Evolutionary conservation across 2,113 vertebrate species (phyloP).

Genomic region (Suncus etruscus): DNA sequence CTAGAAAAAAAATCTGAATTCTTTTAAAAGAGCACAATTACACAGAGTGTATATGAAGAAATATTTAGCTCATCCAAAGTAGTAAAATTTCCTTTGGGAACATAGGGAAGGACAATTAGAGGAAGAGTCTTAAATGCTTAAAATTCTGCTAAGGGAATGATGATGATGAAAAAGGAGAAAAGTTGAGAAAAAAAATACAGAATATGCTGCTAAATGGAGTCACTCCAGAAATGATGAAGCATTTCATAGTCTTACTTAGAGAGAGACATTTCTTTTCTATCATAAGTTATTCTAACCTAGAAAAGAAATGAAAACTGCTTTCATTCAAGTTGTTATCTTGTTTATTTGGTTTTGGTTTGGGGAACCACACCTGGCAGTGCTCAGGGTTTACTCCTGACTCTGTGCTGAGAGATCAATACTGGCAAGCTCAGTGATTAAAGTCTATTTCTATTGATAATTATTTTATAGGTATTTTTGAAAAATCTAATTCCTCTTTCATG

Average conservation of each 20-base stretch:
- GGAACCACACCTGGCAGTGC: no score
- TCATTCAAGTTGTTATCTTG: neutral
- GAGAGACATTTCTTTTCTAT: constrained; percentile 10
- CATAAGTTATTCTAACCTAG: neutral
- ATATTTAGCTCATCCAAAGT: neutral
- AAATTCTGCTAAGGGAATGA: neutral
- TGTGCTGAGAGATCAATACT: no score
- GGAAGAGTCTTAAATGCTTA: no score
- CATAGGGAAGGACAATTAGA: neutral
- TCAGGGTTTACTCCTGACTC: no score
- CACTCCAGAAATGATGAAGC: neutral
- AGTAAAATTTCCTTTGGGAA: neutral
- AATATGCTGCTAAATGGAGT: no score
- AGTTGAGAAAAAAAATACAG: neutral
- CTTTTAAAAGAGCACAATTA: neutral
- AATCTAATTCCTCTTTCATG: neutral
- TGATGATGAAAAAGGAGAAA: neutral
- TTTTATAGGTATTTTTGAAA: neutral
- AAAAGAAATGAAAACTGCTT: neutral
- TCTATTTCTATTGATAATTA: no score
- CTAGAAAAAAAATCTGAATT: neutral
- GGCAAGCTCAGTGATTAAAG: no score
- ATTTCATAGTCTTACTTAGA: neutral
- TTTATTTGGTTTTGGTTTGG: neutral
- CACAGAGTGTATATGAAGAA: neutral